A percentile compares a stretch with the other conserved stretches of the same genome.
phyloP scores from a whole-genome alignment of 2,888 invertebrate genomes.

The Furcula furcula region DNA sequence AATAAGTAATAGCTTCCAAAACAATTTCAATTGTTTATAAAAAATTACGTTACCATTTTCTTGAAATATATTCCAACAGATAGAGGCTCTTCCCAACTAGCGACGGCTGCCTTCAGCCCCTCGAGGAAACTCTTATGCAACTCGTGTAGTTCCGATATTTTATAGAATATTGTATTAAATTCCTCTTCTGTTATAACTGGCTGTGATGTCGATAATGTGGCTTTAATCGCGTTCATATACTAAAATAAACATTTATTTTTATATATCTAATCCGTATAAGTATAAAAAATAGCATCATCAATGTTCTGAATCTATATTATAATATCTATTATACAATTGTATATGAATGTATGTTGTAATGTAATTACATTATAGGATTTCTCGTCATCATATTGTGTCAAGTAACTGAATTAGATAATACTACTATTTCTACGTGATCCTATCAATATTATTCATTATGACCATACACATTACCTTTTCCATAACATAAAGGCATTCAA shows the following conservation, averaged over 20 bases:
- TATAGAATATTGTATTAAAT: slow-evolving; percentile 95
- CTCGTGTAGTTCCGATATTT: slow-evolving; percentile 93
- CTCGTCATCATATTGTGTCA: not conserved
- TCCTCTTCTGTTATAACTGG: slow-evolving; percentile 95
- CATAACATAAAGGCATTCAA: slow-evolving; percentile 94
- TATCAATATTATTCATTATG: not conserved
- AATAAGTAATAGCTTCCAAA: too few relatives aligned
- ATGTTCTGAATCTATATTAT: too few relatives aligned
- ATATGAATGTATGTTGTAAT: not conserved
- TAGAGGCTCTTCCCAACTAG: slow-evolving; percentile 88
- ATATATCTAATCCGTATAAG: too few relatives aligned
- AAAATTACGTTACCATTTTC: slow-evolving; percentile 89
- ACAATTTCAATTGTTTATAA: too few relatives aligned
- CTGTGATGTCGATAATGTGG: slow-evolving; percentile 92
- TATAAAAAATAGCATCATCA: too few relatives aligned
- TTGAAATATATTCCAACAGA: slow-evolving; percentile 93
- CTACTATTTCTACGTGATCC: not conserved
- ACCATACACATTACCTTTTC: slow-evolving; percentile 89
- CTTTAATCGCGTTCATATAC: slow-evolving; percentile 96
- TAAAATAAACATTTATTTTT: slow-evolving; percentile 56
- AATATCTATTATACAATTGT: too few relatives aligned
- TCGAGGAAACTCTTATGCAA: slow-evolving; percentile 92
- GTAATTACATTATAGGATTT: not conserved
- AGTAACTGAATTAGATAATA: not conserved
- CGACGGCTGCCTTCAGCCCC: slow-evolving; percentile 85